Evolutionary conservation across 2,797 vertebrate species (phyloP).

Genomic region (Geotrypetes seraphini): DNA sequence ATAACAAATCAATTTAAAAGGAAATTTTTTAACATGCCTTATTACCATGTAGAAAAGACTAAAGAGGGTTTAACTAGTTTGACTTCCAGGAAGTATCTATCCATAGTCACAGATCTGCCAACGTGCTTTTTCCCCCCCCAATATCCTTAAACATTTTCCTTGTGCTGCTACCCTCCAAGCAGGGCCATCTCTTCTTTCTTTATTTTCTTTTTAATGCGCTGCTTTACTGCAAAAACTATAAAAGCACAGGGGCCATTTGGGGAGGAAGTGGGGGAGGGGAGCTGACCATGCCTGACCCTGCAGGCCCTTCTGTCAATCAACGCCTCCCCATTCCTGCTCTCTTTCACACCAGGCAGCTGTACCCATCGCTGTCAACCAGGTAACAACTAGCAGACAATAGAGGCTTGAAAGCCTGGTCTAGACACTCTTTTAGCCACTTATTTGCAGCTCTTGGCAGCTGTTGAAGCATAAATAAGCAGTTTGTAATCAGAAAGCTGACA

Average conservation of each 20-base stretch:
- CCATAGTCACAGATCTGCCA: constrained; percentile 62
- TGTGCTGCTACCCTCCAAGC: constrained; percentile 69
- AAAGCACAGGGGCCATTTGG: constrained; percentile 60
- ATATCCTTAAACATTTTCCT: constrained; percentile 65
- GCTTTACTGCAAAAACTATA: constrained; percentile 53
- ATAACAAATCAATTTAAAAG: too few relatives aligned
- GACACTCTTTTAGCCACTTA: constrained; percentile 82
- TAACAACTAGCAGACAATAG: constrained; percentile 75
- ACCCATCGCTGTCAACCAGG: constrained; percentile 77
- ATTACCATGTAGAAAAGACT: too few relatives aligned
- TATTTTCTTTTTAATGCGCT: too few relatives aligned
- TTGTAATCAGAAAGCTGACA: constrained; percentile 82
- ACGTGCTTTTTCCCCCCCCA: constrained; percentile 59
- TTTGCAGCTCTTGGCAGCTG: constrained; percentile 80
- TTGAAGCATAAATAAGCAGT: constrained; percentile 82
- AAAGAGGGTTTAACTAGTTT: constrained; percentile 26
- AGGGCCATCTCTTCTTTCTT: too few relatives aligned
- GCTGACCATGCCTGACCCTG: constrained; percentile 60
- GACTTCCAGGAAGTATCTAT: constrained; percentile 45
- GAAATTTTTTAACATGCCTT: too few relatives aligned
- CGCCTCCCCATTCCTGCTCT: constrained; percentile 54
- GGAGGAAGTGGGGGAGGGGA: too few relatives aligned
- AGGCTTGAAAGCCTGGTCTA: constrained; percentile 76
- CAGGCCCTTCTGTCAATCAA: constrained; percentile 70
- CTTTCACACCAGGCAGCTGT: constrained; percentile 75